phyloP scores from a whole-genome alignment of 2,113 vertebrate species.

The Hydropotes inermis region DNA sequence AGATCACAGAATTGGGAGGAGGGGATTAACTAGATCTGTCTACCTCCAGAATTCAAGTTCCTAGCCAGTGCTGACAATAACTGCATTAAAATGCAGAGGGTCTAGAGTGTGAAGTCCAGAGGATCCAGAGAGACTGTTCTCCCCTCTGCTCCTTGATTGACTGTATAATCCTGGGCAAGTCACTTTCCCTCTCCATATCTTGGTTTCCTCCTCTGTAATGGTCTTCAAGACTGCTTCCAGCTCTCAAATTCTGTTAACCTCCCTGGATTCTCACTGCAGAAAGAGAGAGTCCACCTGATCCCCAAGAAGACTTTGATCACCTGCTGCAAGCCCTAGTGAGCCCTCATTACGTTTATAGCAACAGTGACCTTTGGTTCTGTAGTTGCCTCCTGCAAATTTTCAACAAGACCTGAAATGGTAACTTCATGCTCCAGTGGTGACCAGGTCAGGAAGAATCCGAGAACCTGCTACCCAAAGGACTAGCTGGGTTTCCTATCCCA shows the following conservation, averaged over 20 bases:
- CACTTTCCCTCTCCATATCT: not conserved
- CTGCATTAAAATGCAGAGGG: not conserved
- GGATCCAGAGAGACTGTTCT: not conserved
- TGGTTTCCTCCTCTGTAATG: not conserved
- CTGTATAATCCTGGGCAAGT: not conserved
- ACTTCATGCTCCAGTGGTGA: not conserved
- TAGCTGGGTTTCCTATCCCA: not conserved
- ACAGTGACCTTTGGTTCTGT: not conserved
- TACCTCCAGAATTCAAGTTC: not conserved
- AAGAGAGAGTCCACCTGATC: not conserved
- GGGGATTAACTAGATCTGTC: too few relatives aligned
- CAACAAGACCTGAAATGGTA: not conserved
- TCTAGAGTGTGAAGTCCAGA: not conserved
- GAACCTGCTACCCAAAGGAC: not conserved
- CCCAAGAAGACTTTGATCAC: not conserved
- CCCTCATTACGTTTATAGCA: not conserved
- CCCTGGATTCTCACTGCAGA: not conserved
- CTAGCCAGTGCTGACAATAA: not conserved
- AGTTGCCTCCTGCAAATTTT: not conserved
- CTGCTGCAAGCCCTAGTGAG: not conserved
- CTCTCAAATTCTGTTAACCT: not conserved
- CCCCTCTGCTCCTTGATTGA: not conserved
- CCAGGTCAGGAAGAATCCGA: not conserved
- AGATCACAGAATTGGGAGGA: not conserved
- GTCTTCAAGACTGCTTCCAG: not conserved